Base-by-base conservation (phyloP, 2,113 vertebrate species). In the Forbesichthys agassizii region DNA sequence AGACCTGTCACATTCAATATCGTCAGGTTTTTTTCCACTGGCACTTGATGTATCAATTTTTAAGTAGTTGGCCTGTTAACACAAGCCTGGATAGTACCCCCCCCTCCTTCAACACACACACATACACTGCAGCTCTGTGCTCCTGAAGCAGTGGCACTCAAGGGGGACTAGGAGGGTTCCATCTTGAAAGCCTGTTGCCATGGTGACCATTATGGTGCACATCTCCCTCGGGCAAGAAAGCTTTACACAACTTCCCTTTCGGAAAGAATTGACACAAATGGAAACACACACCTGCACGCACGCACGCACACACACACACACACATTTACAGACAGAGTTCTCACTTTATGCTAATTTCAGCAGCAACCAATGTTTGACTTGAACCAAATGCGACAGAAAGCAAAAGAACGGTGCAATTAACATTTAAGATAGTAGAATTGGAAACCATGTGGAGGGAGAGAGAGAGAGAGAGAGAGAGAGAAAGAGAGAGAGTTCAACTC, bases 151-250 rank as follows among this genome's bases (percentile, higher is more conserved):
- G 84, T 84, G 75, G 75, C 85, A 85, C 87, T 91, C 64, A 60
- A 87, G 81, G 86, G 86, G 84, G 79, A 77, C 85, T 80, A 79
- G 77, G 81, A 82, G 86, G 86, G 82, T 71, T 90, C 86, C 82
- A 81, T 87, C 85, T 88, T 89, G 87, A 90, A 90, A 91, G 86
- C 84, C 81, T 87, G 91, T 92, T 91, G 82, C 89, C 81, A 91
- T 92, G 85, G 91, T 87, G 83, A 91, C 91, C 84, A 90, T 90
- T 90, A 90, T 88, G 77, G 86, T 79, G 85, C 84, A 81, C 84
- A 78, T 87, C 87, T 89, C 87, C 86, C 78, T 42, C 79, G 85
- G 86, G 87, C 83, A 83, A 84, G 75, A 78, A 49, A 77, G 83
- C 87, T 87, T 90, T 81, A 86, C 83, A 84, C 87, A 86, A 87